A percentile compares a stretch with the other conserved stretches of the same genome.
phyloP scores from a whole-genome alignment of 2,797 vertebrate genomes.

The Nannoperca obscura region DNA sequence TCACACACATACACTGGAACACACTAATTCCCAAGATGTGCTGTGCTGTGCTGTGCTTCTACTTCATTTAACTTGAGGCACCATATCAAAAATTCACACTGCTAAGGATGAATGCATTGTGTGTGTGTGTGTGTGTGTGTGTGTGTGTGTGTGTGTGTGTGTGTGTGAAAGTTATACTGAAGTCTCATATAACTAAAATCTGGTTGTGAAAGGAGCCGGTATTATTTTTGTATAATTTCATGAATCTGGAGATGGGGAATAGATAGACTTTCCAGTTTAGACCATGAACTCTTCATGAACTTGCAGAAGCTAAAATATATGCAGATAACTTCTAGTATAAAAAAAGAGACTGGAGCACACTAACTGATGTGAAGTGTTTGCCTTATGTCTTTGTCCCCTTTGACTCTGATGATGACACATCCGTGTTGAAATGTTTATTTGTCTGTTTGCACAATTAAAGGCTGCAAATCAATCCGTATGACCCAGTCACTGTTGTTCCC shows the following conservation, averaged over 20 bases:
- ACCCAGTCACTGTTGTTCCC: background rate
- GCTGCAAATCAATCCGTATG: too few relatives aligned
- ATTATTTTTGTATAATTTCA: conserved; percentile 7
- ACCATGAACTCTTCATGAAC: conserved; percentile 16
- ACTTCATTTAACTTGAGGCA: conserved; percentile 23
- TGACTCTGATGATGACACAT: background rate
- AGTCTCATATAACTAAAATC: background rate
- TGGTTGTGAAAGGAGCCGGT: background rate
- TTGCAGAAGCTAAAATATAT: background rate
- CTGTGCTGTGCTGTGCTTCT: background rate
- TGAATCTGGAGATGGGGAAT: conserved; percentile 3
- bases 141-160: background rate
- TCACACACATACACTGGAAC: conserved; percentile 1
- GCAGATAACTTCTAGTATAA: background rate
- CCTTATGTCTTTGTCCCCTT: background rate
- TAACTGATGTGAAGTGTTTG: background rate
- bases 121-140: background rate
- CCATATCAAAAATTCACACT: conserved; percentile 22
- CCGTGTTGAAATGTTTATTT: background rate
- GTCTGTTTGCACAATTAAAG: background rate
- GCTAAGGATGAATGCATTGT: background rate
- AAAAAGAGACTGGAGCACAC: background rate
- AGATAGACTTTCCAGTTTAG: background rate
- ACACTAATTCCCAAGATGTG: conserved; percentile 21
- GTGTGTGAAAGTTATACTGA: conserved; percentile 14